A percentile compares a stretch with the other conserved stretches of the same genome.
Evolutionary conservation across 2,113 vertebrate species (phyloP).

Genomic region (Hyla sarda): DNA sequence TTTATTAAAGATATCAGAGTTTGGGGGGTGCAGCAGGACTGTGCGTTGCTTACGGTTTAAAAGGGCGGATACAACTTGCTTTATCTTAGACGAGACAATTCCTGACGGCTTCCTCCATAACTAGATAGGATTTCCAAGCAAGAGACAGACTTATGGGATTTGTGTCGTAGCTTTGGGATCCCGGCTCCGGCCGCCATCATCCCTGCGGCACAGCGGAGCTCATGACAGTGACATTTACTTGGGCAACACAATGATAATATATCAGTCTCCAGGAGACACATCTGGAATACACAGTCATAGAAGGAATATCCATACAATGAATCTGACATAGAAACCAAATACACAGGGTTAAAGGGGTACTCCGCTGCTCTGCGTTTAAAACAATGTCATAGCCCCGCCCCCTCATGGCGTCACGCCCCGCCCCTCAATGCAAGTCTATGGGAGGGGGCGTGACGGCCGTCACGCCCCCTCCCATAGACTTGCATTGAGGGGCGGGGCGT

Average conservation of each 20-base stretch:
- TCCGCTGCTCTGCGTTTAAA: no score
- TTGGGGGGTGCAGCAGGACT: neutral
- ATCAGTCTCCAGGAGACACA: neutral
- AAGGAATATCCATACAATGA: neutral
- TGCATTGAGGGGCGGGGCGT: no score
- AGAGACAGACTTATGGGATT: neutral
- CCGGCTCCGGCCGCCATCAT: neutral
- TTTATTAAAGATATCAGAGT: neutral
- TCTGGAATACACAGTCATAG: neutral
- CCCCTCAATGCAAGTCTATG: no score
- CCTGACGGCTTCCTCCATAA: neutral
- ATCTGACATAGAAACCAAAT: neutral
- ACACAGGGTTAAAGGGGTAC: no score
- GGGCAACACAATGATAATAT: neutral
- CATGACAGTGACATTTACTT: neutral
- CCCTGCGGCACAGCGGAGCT: neutral
- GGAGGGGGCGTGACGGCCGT: no score
- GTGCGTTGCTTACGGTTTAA: slow-evolving; percentile 14
- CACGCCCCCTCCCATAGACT: no score
- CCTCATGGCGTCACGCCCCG: no score
- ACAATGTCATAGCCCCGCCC: no score
- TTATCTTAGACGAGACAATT: neutral
- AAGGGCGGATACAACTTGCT: neutral
- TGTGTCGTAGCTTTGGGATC: neutral
- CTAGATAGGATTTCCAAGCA: neutral